Conservation (phyloP, 2,888 invertebrate species). For the Callyntrura guangdongensis region DNA sequence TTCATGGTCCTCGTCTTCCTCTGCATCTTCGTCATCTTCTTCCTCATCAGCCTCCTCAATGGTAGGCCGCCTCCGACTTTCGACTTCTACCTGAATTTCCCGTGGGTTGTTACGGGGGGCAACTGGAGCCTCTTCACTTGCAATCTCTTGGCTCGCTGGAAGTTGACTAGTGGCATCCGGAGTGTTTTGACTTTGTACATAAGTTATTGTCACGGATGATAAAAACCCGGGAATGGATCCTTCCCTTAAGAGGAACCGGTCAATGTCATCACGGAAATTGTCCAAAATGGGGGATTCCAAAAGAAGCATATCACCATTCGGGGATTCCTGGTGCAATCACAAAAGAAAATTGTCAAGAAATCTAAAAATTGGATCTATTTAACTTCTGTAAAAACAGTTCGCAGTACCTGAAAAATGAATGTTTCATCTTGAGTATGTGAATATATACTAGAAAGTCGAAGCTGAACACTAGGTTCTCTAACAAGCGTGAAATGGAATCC, state of each 20-base stretch:
- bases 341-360: not conserved
- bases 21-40: slow-evolving; percentile 59
- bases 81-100: slow-evolving; percentile 73
- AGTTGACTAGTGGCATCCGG: slow-evolving; percentile 71
- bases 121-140: not conserved
- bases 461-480: slow-evolving; percentile 81
- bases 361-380: no score
- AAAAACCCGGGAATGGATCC: slow-evolving; percentile 83
- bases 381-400: not conserved
- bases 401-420: slow-evolving; percentile 83
- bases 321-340: slow-evolving; percentile 79
- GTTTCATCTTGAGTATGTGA: slow-evolving; percentile 77
- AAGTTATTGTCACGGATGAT: slow-evolving; percentile 81
- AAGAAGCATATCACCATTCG: slow-evolving; percentile 83
- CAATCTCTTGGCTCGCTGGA: slow-evolving; percentile 72
- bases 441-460: slow-evolving; percentile 82
- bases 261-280: slow-evolving; percentile 82
- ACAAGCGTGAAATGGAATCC: slow-evolving; percentile 82
- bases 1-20: no score
- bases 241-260: slow-evolving; percentile 80
- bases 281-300: slow-evolving; percentile 83
- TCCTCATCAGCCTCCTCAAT: slow-evolving; percentile 60
- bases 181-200: slow-evolving; percentile 71
- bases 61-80: slow-evolving; percentile 70
- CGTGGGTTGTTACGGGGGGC: slow-evolving; percentile 26